Evolutionary conservation across 2,888 invertebrate species (phyloP).

Genomic region (Sisyra nigra): DNA sequence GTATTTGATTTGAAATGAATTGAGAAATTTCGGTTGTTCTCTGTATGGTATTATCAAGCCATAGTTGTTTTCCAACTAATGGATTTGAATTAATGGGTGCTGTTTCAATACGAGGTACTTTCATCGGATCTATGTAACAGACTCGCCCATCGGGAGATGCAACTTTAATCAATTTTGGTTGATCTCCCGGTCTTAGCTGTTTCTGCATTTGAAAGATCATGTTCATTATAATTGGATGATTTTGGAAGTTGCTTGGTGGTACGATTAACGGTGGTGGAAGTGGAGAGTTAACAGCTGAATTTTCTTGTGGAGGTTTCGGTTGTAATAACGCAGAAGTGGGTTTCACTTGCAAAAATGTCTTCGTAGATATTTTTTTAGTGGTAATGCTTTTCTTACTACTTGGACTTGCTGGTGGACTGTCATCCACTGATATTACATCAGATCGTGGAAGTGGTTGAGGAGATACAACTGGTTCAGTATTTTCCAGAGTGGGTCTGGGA

Average conservation of each 20-base stretch:
- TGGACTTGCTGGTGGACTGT: constrained; percentile 2
- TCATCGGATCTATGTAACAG: constrained; percentile 5
- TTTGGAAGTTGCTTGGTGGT: not conserved
- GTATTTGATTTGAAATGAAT: not conserved
- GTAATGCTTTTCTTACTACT: not conserved
- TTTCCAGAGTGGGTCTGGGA: no score
- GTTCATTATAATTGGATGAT: not conserved
- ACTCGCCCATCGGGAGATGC: constrained; percentile 6
- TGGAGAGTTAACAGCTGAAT: not conserved
- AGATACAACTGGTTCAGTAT: no score
- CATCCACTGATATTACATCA: constrained; percentile 6
- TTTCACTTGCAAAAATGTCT: constrained; percentile 19
- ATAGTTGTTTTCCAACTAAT: no score
- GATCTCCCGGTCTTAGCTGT: not conserved
- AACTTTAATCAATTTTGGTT: constrained; percentile 3
- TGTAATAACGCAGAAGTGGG: constrained; percentile 16
- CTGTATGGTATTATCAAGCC: not conserved
- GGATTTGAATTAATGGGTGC: no score
- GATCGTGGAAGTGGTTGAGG: not conserved
- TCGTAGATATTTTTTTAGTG: not conserved
- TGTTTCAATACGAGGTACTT: not conserved
- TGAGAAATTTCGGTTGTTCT: not conserved
- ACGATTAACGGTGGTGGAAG: not conserved
- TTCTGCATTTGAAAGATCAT: not conserved
- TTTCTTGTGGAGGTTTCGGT: not conserved